Evolutionary conservation across 2,797 vertebrate species (phyloP).

Genomic region (Netta rufina): DNA sequence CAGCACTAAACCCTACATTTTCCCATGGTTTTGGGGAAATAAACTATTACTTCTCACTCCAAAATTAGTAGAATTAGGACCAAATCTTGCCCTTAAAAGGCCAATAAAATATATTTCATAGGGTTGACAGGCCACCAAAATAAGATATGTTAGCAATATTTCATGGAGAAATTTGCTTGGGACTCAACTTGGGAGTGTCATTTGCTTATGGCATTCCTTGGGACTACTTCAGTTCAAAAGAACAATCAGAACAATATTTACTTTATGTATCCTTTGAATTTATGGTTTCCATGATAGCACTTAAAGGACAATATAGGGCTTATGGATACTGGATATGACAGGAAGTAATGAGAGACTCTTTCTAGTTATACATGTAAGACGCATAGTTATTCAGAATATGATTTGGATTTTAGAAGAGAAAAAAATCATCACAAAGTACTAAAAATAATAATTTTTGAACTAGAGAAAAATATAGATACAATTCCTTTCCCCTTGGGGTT

Average conservation of each 20-base stretch:
- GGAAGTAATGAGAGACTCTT: background rate
- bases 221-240: background rate
- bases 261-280: background rate
- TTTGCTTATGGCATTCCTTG: background rate
- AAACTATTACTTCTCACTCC: background rate
- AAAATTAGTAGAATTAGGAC: background rate
- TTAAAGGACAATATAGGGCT: background rate
- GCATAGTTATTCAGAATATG: background rate
- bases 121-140: background rate
- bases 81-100: slow-evolving; percentile 25
- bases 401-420: slow-evolving; percentile 32
- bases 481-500: background rate
- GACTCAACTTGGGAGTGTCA: background rate
- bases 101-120: background rate
- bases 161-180: background rate
- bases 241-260: slow-evolving; percentile 7
- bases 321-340: background rate
- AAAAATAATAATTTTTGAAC: background rate
- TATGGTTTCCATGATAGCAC: background rate
- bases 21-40: background rate
- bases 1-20: background rate
- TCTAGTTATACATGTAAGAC: background rate
- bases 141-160: background rate
- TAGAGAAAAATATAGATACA: background rate
- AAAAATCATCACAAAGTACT: background rate